Percentiles rank a stretch among this genome's conserved stretches.
Conservation (phyloP, 1,140 invertebrate genomes). For the Sycobia sp. region DNA sequence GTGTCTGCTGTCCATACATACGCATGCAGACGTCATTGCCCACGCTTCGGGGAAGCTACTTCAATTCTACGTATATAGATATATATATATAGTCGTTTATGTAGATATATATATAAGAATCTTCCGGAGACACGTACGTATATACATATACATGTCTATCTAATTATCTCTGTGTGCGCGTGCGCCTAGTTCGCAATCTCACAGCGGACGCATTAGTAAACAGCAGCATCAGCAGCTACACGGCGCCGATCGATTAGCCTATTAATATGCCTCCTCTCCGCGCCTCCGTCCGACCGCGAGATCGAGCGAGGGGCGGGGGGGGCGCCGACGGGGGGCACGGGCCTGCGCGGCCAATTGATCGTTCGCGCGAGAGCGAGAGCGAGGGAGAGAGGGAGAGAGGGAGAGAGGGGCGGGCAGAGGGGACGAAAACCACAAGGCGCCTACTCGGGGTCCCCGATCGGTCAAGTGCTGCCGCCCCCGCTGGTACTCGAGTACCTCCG, state of each 20-base stretch:
- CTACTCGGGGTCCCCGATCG: constrained; percentile 27
- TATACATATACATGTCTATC: too few relatives aligned
- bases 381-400: constrained; percentile 9
- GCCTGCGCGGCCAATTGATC: too few relatives aligned
- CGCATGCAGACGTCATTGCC: not conserved
- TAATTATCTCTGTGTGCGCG: too few relatives aligned
- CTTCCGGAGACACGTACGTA: too few relatives aligned
- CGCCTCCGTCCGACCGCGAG: too few relatives aligned
- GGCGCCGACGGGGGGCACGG: constrained; percentile 8
- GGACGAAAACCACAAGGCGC: too few relatives aligned
- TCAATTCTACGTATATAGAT: too few relatives aligned
- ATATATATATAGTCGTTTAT: too few relatives aligned
- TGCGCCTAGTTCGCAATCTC: too few relatives aligned
- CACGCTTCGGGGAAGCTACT: not conserved
- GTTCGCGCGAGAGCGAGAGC: not conserved
- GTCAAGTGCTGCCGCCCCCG: constrained; percentile 10
- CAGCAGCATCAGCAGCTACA: too few relatives aligned
- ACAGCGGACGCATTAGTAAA: not conserved
- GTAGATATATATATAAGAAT: too few relatives aligned
- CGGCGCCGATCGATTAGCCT: constrained; percentile 13
- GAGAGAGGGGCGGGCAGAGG: constrained; percentile 1
- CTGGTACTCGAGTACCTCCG: not conserved
- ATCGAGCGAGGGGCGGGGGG: not conserved
- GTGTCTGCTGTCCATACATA: too few relatives aligned
- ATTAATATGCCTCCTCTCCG: constrained; percentile 22